Conservation (phyloP, 2,797 vertebrate species). For the Sciurus vulgaris region DNA sequence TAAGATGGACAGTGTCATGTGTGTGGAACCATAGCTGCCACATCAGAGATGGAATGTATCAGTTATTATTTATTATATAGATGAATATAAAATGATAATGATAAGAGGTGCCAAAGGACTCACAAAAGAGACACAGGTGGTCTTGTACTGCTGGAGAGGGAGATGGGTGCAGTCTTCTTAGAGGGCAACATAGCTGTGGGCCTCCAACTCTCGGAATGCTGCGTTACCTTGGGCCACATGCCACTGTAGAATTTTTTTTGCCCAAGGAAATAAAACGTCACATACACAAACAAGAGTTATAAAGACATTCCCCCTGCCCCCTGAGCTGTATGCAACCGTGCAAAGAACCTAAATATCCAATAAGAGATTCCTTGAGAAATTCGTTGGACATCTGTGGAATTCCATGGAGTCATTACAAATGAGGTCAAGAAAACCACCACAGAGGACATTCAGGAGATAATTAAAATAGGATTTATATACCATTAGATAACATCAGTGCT, state of each 20-base stretch:
- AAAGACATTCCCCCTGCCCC: background rate
- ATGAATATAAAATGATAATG: background rate
- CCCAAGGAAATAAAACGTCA: conserved; percentile 40
- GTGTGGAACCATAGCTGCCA: background rate
- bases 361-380: conserved; percentile 30
- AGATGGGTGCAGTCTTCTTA: background rate
- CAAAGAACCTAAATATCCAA: conserved; percentile 29
- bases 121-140: background rate
- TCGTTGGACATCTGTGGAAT: conserved; percentile 23
- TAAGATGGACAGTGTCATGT: background rate
- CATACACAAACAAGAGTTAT: background rate
- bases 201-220: background rate
- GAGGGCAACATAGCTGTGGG: background rate
- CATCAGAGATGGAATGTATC: background rate
- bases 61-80: background rate
- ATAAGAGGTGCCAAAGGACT: background rate
- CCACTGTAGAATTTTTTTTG: background rate
- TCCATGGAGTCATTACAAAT: background rate
- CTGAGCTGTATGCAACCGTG: background rate
- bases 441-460: background rate
- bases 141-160: no score
- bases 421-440: background rate
- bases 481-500: background rate
- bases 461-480: background rate
- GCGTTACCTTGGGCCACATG: background rate